Base-by-base conservation (phyloP, 1,140 invertebrate species). In the Aphelenchoides besseyi region DNA sequence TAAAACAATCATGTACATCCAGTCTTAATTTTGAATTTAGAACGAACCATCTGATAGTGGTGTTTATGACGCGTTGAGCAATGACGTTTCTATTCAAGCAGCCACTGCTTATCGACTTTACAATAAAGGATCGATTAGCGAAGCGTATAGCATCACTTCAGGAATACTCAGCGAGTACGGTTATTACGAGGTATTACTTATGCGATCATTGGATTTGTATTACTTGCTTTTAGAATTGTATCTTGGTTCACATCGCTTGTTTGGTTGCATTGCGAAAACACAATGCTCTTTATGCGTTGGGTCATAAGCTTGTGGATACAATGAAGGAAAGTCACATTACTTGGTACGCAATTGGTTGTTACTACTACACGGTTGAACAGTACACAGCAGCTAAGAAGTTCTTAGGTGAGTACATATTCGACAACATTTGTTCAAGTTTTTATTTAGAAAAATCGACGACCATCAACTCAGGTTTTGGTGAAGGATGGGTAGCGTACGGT, bases 401-500 rank as follows among this genome's bases (percentile, higher is more conserved):
- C 69, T 61, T 80, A 28, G 70, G 79, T 82, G 52, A 9, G 74
- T 74, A 30, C 26, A 35, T 54, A 3, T 74, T 28, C 57, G 23
- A 69, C 23, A 29, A 33, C 18, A n/a, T 35, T 57, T n/a, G 35
- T 18, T 29, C 5, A 18, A 29, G 12, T 29, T 70, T 29, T 37
- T 2, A 3, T 82, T 73, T 36, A 79, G 78, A 82, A 52, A 79
- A 79, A 35, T 71, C 77, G 9, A 79, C 78, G 12, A 52, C 59
- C 12, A 79, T 79, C 67, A 79, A 83, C 64, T 57, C 72, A 18
- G 69, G 69, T 9, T 79, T 82, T 52, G 78, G 78, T 0, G 78
- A 79, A n/a, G 78, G 76, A 12, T 79, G 78, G 78, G 9, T 80
- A 30, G 79, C 79, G 12, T 79, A 77, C n/a, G 78, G 78, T 16